Evolutionary conservation across 1,140 invertebrate species (phyloP).

Genomic region (Drosophila prosaltans): DNA sequence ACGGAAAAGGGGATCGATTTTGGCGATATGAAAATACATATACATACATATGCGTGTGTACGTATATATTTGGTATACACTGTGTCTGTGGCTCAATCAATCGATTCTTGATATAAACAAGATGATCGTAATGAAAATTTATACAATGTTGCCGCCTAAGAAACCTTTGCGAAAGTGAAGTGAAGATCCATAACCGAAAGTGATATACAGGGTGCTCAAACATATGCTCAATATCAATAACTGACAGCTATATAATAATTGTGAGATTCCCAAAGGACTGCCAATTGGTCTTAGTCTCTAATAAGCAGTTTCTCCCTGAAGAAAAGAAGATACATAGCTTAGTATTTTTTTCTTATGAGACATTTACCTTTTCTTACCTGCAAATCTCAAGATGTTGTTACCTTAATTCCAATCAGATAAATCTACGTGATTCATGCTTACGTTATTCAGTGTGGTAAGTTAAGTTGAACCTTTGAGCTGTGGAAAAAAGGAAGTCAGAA

Average conservation of each 20-base stretch:
- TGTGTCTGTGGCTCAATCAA: constrained; percentile 43
- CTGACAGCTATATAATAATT: constrained; percentile 36
- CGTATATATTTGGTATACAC: neutral
- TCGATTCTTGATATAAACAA: constrained; percentile 50
- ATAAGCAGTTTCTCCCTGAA: neutral
- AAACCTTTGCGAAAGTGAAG: constrained; percentile 10
- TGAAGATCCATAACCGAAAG: constrained; percentile 46
- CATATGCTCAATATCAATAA: constrained; percentile 8
- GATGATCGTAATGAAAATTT: constrained; percentile 78
- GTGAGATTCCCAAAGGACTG: neutral
- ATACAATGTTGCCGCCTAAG: constrained; percentile 40
- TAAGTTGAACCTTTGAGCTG: neutral
- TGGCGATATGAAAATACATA: neutral
- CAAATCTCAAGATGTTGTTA: constrained; percentile 11
- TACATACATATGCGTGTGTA: neutral
- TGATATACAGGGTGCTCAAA: constrained; percentile 59
- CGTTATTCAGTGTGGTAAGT: constrained; percentile 37
- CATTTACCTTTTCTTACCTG: constrained; percentile 41
- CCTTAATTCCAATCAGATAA: constrained; percentile 59
- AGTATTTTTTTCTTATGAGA: neutral
- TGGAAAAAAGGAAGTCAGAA: neutral
- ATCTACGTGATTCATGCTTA: constrained; percentile 23
- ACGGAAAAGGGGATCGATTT: neutral
- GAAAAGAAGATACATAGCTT: too few relatives aligned
- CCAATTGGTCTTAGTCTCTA: neutral